Evolutionary conservation across 2,797 vertebrate species (phyloP), one percentile per base, ranked within the genome.

Genomic region (Cephalopachus bancanus): DNA sequence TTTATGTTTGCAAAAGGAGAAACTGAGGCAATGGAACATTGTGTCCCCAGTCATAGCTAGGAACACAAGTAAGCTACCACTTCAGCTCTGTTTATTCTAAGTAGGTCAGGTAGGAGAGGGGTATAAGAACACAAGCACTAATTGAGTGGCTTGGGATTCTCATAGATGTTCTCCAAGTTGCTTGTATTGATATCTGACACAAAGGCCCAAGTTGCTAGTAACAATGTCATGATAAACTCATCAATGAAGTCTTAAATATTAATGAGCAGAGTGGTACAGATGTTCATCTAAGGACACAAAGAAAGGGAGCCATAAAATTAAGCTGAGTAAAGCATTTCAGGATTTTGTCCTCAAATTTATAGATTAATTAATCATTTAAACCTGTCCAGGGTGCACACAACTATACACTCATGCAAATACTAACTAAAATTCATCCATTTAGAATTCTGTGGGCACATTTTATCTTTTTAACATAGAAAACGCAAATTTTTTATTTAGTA

Each of bases 401-500:
- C 49, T 78, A 51, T 0, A 64, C 9, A 65, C 16, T 26, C 26
- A 62, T 7, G 53, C 59, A 84, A 89, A 96, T 64, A 16, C 6
- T 71, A 57, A 51, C 72, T 71, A 78, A 79, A 87, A 64, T 51
- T 12, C 11, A 74, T 30, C 59, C 24, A 28, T 57, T 88, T 76
- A 44, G 59, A 1, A 83, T 78, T 93, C 78, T 92, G 1, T n/a
- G 76, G 22, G 8, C 37, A 93, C 26, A 51, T 59, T 59, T 72
- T 22, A 44, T 44, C 84, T 75, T 86, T 94, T 87, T 33, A 79
- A 89, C 5, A n/a, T 26, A 71, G 20, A 87, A 88, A 92, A 65
- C 79, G 26, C 20, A 93, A 53, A 88, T 83, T 92, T 96, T 86
- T 51, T 94, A 7, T 64, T 78, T 95, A 44, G 1, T 93, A 44